phyloP scores from a whole-genome alignment of 1,140 invertebrate genomes.

The Antheraea pernyi region DNA sequence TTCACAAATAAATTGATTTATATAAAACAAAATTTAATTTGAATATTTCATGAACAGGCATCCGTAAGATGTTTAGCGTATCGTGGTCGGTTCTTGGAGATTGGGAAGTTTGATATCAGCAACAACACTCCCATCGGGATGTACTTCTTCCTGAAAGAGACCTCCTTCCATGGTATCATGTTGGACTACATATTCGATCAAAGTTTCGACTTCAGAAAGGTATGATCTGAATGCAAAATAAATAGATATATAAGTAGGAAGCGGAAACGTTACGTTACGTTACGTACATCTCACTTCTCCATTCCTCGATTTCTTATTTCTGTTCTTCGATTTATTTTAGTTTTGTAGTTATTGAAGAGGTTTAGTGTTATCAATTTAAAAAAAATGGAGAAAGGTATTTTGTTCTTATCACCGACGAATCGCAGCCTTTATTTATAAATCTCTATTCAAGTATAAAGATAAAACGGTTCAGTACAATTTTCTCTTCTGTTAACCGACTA shows the following conservation, averaged over 20 bases:
- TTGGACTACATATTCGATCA: conserved; percentile 86
- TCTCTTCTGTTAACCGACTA: too few relatives aligned
- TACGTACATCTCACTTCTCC: too few relatives aligned
- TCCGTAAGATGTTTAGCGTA: conserved; percentile 88
- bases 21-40: conserved; percentile 11
- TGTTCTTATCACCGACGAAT: too few relatives aligned
- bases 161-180: conserved; percentile 93
- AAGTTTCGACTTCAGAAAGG: conserved; percentile 57
- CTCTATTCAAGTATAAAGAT: too few relatives aligned
- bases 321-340: too few relatives aligned
- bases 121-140: conserved; percentile 84
- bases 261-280: too few relatives aligned
- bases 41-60: conserved; percentile 58
- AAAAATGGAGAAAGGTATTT: too few relatives aligned
- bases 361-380: too few relatives aligned
- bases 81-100: conserved; percentile 87
- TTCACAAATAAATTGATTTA: not conserved
- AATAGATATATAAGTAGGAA: not conserved
- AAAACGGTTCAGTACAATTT: too few relatives aligned
- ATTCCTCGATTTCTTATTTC: too few relatives aligned
- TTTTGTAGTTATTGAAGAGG: too few relatives aligned
- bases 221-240: conserved; percentile 18
- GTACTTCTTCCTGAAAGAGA: conserved; percentile 90
- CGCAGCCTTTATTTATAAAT: too few relatives aligned
- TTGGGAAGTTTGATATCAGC: conserved; percentile 87